Base-by-base conservation (phyloP, 1,140 invertebrate species). In the Phocides pigmalion region DNA sequence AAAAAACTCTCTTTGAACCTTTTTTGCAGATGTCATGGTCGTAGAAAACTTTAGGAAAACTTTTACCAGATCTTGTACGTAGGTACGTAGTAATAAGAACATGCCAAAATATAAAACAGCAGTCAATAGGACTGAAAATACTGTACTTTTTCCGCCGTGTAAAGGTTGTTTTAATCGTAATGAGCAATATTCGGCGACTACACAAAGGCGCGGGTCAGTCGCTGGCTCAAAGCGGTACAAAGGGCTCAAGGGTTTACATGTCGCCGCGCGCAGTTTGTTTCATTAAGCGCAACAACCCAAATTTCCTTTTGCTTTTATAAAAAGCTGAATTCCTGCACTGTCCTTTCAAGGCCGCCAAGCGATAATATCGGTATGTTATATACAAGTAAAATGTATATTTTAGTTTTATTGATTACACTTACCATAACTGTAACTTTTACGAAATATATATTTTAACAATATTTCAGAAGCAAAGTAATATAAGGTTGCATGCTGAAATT, bases 201-300 rank as follows among this genome's bases (percentile, higher is more conserved):
- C 76, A 84, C 87, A 88, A 88, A 89, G 78, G 72, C 80, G 74
- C 66, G 76, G 81, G 79, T 83, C 76, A 84, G 69, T 62, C 77
- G 75, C 70, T 77, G 76, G 71, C 75, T 77, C 87, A 82, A 85
- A 85, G 79, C 76, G 72, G 32, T 82, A 90, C 86, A 89, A 90
- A 89, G 84, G 83, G 79, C 86, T 85, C 78, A 87, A 79, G 85
- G 84, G 77, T 76, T 87, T 87, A 87, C 79, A 90, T 85, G 85
- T 84, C 79, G 80, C 85, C 73, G 72, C 78, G 81, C 81, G 80
- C 76, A 90, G 87, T 89, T 87, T 85, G 85, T 89, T 89, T 90
- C 87, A 89, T 87, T 89, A 90, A 87, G 75, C 84, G 80, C 70
- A 73, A 75, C 75, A 68, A 66, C 78, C 82, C 58, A 78, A 81